phyloP scores from a whole-genome alignment of 2,113 vertebrate genomes.

The Hippocampus mohnikei region DNA sequence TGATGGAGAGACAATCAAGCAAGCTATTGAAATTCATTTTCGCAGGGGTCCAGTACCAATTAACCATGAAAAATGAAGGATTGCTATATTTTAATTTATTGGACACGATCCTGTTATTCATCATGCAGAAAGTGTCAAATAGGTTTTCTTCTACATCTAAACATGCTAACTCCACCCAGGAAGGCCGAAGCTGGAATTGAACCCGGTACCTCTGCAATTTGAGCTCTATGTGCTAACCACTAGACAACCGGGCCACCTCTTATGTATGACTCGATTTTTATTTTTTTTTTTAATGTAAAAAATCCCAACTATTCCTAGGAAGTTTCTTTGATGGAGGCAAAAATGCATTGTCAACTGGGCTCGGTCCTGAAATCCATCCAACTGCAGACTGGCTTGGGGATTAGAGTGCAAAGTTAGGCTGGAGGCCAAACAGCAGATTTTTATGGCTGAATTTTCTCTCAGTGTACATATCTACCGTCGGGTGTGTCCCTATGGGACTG shows the following conservation, averaged over 20 bases:
- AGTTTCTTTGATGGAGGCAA: slow-evolving; percentile 17
- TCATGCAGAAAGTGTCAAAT: slow-evolving; percentile 29
- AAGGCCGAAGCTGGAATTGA: too few relatives aligned
- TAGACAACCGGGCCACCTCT: too few relatives aligned
- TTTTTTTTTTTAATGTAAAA: neutral
- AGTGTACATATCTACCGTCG: slow-evolving; percentile 18
- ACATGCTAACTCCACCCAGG: slow-evolving; percentile 3
- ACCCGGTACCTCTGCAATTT: too few relatives aligned
- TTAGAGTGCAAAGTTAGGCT: slow-evolving; percentile 30
- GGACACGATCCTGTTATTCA: slow-evolving; percentile 13
- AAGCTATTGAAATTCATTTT: neutral
- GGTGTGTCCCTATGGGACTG: slow-evolving; percentile 19
- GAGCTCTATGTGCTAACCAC: too few relatives aligned
- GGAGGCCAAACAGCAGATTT: slow-evolving; percentile 18
- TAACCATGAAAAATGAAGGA: too few relatives aligned
- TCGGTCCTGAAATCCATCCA: slow-evolving; percentile 36
- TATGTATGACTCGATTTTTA: too few relatives aligned
- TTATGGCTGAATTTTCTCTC: slow-evolving; percentile 23
- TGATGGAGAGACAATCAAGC: neutral
- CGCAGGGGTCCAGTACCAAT: too few relatives aligned
- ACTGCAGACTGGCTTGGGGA: slow-evolving; percentile 33
- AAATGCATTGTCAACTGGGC: slow-evolving; percentile 15
- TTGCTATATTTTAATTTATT: slow-evolving; percentile 31
- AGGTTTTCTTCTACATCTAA: slow-evolving; percentile 14
- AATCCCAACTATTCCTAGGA: neutral